Base-by-base conservation (phyloP, 2,888 invertebrate genomes). In the Nomada ruficornis region DNA sequence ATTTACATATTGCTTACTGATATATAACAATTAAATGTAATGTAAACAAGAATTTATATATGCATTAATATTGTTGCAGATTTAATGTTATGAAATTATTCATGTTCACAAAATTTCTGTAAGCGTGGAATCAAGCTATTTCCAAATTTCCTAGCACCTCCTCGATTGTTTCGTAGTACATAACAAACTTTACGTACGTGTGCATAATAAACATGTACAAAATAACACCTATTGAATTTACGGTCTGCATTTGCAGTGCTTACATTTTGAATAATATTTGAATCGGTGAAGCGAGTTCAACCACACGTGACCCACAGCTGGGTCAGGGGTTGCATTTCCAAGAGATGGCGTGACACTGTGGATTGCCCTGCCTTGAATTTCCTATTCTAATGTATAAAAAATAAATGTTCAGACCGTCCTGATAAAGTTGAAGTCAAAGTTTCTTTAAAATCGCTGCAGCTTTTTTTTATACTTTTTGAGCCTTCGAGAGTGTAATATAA, bases 321-420 rank as follows among this genome's bases (percentile, higher is more conserved):
- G 65, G 65, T 65, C 65, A 29, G 13, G 50, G 29, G 50, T 50
- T 50, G 50, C n/a, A 50, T 50, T 65, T 65, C 65, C 50, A 23
- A 65, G 65, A 50, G 65, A 18, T 50, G 50, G 50, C 65, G 26
- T 52, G 50, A 65, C 50, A 65, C 18, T 26, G 13, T 13, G 3
- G 26, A 26, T 13, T 50, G 13, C 13, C 7, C n/a, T 26, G n/a
- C 65, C 20, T 15, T n/a, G 50, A 65, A 29, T 65, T 47, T 26
- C 29, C 50, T 50, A n/a, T 29, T 65, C 29, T n/a, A 29, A 26
- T 50, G 26, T 29, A 11, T n/a, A 13, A n/a, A 26, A 26, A 29
- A 29, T 7, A 29, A 52, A 47, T 47, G 4, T 2, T 11, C 0
- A 10, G 10, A 15, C 18, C 18, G 18, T 50, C 18, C 15, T 7